Conservation (phyloP, 2,113 vertebrate genomes). For the Grallaria varia region DNA sequence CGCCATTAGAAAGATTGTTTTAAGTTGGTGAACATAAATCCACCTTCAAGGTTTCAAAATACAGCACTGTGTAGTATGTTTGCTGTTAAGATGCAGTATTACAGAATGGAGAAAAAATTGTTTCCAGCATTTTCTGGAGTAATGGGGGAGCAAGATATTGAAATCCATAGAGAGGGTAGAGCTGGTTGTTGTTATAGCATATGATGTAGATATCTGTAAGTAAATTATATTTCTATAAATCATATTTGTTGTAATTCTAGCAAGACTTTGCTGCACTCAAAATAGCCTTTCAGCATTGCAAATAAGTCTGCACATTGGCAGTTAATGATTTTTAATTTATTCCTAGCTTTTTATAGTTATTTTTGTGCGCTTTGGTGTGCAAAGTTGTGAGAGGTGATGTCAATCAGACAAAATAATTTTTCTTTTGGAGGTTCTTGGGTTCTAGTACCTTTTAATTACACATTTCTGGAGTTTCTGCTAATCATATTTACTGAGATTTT, state of each 20-base stretch:
- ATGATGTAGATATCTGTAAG: background rate
- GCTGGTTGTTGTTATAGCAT: background rate
- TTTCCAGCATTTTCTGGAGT: background rate
- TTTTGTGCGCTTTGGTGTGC: background rate
- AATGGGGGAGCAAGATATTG: background rate
- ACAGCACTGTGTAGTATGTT: background rate
- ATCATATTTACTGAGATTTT: background rate
- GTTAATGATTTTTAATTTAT: background rate
- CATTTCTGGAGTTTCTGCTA: background rate
- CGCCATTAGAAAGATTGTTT: background rate
- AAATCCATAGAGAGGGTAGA: background rate
- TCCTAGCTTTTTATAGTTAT: background rate
- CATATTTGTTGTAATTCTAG: background rate
- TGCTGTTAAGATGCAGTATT: background rate
- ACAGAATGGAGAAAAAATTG: background rate
- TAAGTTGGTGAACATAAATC: constrained; percentile 7
- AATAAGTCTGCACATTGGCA: background rate
- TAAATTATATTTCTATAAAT: background rate
- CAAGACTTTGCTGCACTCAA: background rate
- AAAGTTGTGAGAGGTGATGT: background rate
- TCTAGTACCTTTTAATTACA: background rate
- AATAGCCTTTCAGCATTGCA: background rate
- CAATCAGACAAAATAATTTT: background rate
- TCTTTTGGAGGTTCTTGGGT: background rate
- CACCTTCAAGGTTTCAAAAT: background rate